These are phyloP conservation scores for Zoanthus sansibaricus DNA, from an alignment of 92 coral and sea anemone species.

Conservation along the genomic window DNA sequence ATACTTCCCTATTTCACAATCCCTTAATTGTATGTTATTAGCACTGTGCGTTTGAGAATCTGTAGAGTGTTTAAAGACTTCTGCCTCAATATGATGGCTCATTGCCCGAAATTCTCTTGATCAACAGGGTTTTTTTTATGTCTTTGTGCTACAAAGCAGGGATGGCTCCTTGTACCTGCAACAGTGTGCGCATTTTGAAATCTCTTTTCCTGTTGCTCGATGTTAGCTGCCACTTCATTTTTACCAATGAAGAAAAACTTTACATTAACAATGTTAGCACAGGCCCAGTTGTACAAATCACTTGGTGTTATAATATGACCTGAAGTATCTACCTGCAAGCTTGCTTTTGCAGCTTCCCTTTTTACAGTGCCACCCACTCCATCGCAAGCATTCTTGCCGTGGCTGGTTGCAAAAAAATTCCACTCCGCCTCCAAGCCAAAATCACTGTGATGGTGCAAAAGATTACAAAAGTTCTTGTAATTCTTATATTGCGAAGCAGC, in stretches of 20 bases:
- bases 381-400: conserved; percentile 38
- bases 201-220: background rate
- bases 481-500: conserved; percentile 51
- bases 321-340: conserved; percentile 9
- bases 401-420: conserved; percentile 42
- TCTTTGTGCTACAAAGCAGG: conserved; percentile 8
- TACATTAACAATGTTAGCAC: conserved; percentile 5
- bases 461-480: conserved; percentile 40
- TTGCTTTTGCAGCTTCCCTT: conserved; percentile 35
- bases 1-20: conserved; percentile 30
- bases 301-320: conserved; percentile 20
- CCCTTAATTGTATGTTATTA: conserved; percentile 7
- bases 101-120: conserved; percentile 17
- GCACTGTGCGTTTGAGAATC: background rate
- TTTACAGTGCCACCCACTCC: conserved; percentile 55
- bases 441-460: conserved; percentile 26
- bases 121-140: background rate
- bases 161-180: conserved; percentile 58
- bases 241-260: conserved; percentile 27
- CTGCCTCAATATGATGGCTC: conserved; percentile 39
- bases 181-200: conserved; percentile 38
- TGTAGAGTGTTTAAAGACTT: conserved; percentile 9
- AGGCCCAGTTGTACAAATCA: conserved; percentile 9
- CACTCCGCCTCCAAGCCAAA: conserved; percentile 36
- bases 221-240: background rate